These are phyloP conservation scores for Hipposideros larvatus DNA, from an alignment of 2,797 vertebrate species.

Conservation along the genomic window DNA sequence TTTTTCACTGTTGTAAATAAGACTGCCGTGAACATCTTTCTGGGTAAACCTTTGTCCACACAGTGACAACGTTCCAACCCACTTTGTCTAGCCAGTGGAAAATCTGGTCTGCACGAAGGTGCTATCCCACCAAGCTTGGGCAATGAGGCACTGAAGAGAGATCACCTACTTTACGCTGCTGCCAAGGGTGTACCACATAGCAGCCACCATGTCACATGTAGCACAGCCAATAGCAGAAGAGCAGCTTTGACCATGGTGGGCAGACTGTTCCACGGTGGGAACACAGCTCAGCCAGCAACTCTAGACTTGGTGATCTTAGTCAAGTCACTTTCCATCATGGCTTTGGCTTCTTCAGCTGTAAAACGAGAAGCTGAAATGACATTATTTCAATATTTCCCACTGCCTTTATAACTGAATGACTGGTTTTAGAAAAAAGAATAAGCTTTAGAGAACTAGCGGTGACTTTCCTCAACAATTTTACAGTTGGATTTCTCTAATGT, in stretches of 20 bases:
- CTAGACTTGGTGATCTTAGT: neutral
- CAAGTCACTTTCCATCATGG: neutral
- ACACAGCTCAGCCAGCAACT: neutral
- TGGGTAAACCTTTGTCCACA: neutral
- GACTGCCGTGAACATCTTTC: constrained; percentile 13
- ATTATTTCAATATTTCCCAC: neutral
- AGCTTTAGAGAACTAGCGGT: neutral
- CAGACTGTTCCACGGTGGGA: fast-evolving
- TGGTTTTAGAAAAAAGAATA: constrained; percentile 7
- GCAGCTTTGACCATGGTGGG: neutral
- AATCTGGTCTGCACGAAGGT: neutral
- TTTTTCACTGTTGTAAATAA: constrained; percentile 52
- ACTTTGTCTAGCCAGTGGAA: neutral
- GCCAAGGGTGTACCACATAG: neutral
- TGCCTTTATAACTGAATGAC: neutral
- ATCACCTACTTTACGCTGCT: neutral
- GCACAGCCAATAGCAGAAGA: neutral
- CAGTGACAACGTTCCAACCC: neutral
- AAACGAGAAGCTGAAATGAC: neutral
- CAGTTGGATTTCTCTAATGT: neutral
- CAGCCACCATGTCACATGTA: neutral
- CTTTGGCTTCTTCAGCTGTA: constrained; percentile 41
- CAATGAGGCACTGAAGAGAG: neutral
- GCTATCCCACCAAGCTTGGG: neutral
- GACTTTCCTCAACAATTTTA: neutral